A percentile compares a stretch with the other conserved stretches of the same genome.
phyloP scores from a whole-genome alignment of 2,113 vertebrate genomes.

The Zingel zingel region DNA sequence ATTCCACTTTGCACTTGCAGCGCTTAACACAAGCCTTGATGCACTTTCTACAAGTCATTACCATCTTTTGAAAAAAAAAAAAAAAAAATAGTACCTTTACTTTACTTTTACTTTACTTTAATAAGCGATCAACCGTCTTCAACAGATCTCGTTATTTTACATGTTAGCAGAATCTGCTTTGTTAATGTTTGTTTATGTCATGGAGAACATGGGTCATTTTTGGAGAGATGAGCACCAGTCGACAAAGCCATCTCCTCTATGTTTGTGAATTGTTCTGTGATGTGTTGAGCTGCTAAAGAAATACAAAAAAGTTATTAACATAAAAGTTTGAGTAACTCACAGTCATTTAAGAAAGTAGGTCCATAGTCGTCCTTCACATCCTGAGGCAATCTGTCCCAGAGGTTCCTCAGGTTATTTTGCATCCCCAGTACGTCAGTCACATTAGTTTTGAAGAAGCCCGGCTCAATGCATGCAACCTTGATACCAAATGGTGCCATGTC shows the following conservation, averaged over 20 bases:
- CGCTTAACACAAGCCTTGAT: too few relatives aligned
- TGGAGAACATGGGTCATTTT: background rate
- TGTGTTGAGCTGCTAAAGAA: background rate
- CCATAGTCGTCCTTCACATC: constrained; percentile 82
- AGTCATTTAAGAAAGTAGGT: constrained; percentile 53
- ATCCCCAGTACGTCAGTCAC: constrained; percentile 63
- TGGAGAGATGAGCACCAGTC: background rate
- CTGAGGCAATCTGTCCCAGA: constrained; percentile 82
- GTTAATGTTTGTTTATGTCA: too few relatives aligned
- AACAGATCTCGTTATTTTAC: too few relatives aligned
- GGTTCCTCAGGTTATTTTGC: constrained; percentile 56
- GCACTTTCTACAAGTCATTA: too few relatives aligned
- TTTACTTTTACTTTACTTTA: too few relatives aligned
- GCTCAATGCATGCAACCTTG: constrained; percentile 86
- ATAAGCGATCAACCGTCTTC: too few relatives aligned
- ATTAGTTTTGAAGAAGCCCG: constrained; percentile 84
- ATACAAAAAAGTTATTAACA: background rate
- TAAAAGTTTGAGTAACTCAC: constrained; percentile 58
- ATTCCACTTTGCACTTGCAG: too few relatives aligned
- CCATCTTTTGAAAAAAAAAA: too few relatives aligned
- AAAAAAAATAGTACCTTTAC: too few relatives aligned
- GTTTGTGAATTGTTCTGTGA: background rate
- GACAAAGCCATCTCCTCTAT: background rate
- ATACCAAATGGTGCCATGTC: constrained; percentile 87
- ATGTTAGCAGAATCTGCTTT: too few relatives aligned